Conservation (phyloP, 2,888 invertebrate species). For the Diarsia rubi region DNA sequence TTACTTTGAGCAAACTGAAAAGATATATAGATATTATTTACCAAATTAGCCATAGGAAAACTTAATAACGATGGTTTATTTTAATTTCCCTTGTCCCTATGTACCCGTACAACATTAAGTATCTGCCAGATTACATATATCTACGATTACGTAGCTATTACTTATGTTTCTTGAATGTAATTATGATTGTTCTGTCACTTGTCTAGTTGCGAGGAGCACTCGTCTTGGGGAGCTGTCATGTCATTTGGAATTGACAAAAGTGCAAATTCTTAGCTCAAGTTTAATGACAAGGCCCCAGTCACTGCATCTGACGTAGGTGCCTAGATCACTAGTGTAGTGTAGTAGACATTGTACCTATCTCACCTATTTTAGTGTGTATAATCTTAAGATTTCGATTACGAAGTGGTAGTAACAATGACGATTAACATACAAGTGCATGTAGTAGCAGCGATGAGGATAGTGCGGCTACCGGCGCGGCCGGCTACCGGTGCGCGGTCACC, state of each 20-base stretch:
- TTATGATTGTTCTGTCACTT: too few species aligned
- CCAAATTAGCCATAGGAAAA: too few species aligned
- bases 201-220: too few species aligned
- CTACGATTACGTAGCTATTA: too few species aligned
- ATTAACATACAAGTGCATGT: conserved; percentile 28
- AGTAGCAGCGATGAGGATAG: conserved; percentile 52
- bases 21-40: too few species aligned
- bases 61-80: not conserved
- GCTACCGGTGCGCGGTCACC: conserved; percentile 37
- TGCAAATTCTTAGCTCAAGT: not conserved
- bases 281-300: not conserved
- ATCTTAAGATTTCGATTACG: not conserved
- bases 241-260: not conserved
- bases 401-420: conserved; percentile 5
- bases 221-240: not conserved
- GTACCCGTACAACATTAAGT: too few species aligned
- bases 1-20: too few species aligned
- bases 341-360: not conserved
- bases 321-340: not conserved
- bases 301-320: not conserved
- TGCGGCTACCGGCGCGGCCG: conserved; percentile 45
- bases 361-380: not conserved
- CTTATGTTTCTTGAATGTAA: too few species aligned
- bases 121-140: too few species aligned
- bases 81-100: too few species aligned